Evolutionary conservation across 2,113 vertebrate genomes (phyloP).

Genomic region (Callorhinus ursinus): DNA sequence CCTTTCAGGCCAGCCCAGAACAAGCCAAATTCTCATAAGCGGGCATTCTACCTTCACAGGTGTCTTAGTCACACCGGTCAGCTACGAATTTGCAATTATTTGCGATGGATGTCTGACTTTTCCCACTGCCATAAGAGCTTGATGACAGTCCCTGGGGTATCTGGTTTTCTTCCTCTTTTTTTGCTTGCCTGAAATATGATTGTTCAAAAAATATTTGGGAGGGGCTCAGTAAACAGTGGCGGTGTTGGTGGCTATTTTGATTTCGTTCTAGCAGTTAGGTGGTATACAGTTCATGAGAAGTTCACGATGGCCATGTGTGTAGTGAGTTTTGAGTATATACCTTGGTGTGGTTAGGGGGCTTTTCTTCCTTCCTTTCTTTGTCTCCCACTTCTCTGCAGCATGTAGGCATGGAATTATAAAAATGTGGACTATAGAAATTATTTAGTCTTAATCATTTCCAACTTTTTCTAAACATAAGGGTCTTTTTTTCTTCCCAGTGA

Average conservation of each 20-base stretch:
- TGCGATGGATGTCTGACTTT: neutral
- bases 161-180: neutral
- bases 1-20: neutral
- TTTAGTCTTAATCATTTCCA: neutral
- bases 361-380: neutral
- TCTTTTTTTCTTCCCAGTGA: neutral
- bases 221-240: neutral
- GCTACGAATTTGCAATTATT: neutral
- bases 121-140: neutral
- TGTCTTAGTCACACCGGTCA: neutral
- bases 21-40: neutral
- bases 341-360: neutral
- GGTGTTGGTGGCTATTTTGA: neutral
- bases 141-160: neutral
- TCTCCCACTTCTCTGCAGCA: neutral
- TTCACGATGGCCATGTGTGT: neutral
- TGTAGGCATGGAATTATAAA: neutral
- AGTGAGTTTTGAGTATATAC: neutral
- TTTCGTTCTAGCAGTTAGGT: neutral
- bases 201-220: neutral
- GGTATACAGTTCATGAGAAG: neutral
- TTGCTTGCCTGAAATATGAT: neutral
- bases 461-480: neutral
- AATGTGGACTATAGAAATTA: neutral
- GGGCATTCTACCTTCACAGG: neutral